Evolutionary conservation across 2,113 vertebrate species (phyloP), one percentile per base, ranked within the genome.

Genomic region (Sterrhoptilus dennistouni): DNA sequence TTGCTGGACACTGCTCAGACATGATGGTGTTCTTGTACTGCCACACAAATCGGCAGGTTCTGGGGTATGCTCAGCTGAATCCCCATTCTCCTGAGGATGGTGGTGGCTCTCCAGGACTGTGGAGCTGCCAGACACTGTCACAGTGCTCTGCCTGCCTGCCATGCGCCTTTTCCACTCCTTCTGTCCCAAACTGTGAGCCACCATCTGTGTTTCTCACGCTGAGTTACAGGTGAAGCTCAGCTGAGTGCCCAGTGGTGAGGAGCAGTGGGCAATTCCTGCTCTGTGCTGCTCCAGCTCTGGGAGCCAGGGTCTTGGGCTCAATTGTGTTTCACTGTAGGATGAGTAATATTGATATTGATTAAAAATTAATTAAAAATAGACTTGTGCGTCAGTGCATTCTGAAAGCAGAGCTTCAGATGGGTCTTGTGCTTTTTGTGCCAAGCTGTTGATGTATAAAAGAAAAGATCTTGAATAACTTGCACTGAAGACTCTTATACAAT

Each of bases 401-500:
- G 50, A 63, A 79, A 64, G 70, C 42, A 59, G 47, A 40, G 31
- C 38, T 86, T 92, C 13, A 31, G 49, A 14, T 64, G n/a, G 56
- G 5, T 50, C 31, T 79, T 42, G 49, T 59, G 82, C 8, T 6
- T 36, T 65, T 59, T 71, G 21, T 64, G 22, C 84, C 28, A 0
- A 1, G 24, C n/a, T 80, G 27, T n/a, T 75, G 11, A 28, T 68
- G 31, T 76, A 8, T 22, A 25, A 38, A 91, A 42, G 45, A 36
- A 72, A 72, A 23, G 40, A 66, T 2, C 65, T 64, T 63, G 27
- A 76, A 11, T 66, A 17, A 68, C 17, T 70, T 44, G n/a, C 45
- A 8, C 52, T 31, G 50, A 40, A 82, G 61, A 15, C 35, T 28
- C n/a, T 22, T 10, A 0, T 0, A 2, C 36, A 11, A 3, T 2